Conservation (phyloP, 1,140 invertebrate species). For the Trachelipus rathkii region DNA sequence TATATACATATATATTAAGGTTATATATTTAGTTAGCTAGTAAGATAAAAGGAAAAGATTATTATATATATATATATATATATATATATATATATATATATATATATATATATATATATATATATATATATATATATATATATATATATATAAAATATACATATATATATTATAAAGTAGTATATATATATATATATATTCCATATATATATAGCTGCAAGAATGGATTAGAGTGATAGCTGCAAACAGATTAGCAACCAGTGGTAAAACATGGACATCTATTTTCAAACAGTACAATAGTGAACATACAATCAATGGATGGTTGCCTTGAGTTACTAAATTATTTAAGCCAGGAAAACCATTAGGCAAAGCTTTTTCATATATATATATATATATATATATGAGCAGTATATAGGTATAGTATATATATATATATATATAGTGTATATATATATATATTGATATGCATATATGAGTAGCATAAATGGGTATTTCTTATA, state of each 20-base stretch:
- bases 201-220: conserved; percentile 58
- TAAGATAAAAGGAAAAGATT: no score
- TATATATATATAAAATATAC: not conserved
- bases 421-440: no score
- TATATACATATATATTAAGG: no score
- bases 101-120: not conserved
- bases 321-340: conserved; percentile 69
- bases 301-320: conserved; percentile 86
- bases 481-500: no score
- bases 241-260: conserved; percentile 72
- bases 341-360: conserved; percentile 55
- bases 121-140: conserved; percentile 7
- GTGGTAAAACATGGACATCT: conserved; percentile 66
- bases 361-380: conserved; percentile 31
- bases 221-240: conserved; percentile 76
- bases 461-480: no score
- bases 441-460: no score
- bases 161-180: not conserved
- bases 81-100: no score
- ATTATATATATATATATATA: not conserved
- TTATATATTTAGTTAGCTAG: no score
- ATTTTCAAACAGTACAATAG: conserved; percentile 64
- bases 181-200: not conserved
- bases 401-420: no score
- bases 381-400: no score